A percentile compares a stretch with the other conserved stretches of the same genome.
Conservation (phyloP, 2,888 invertebrate species). For the Lomographa bimaculata region DNA sequence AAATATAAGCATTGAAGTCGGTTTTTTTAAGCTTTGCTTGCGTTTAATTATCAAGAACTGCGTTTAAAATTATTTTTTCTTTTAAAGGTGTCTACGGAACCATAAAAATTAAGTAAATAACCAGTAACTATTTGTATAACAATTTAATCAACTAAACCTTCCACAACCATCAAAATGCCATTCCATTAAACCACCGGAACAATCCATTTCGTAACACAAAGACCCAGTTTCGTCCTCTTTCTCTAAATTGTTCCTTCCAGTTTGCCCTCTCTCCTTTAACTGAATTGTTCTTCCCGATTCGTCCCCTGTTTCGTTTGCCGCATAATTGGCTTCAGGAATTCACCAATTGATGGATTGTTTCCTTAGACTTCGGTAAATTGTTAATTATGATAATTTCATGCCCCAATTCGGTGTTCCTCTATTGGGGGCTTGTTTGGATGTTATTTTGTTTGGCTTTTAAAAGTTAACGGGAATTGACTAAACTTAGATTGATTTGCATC, state of each 20-base stretch:
- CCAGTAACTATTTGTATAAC: constrained; percentile 2
- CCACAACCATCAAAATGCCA: constrained; percentile 29
- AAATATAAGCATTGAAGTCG: too few species aligned
- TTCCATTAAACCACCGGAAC: constrained; percentile 26
- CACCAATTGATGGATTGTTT: constrained; percentile 69
- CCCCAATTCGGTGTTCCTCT: constrained; percentile 25
- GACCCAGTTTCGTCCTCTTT: constrained; percentile 12
- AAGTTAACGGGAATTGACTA: too few species aligned
- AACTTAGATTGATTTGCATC: constrained; percentile 1
- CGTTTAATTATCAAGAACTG: too few species aligned
- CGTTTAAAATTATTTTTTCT: too few species aligned
- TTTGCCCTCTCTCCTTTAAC: constrained; percentile 27
- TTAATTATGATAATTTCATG: constrained; percentile 71
- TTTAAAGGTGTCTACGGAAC: too few species aligned
- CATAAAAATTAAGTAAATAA: too few species aligned
- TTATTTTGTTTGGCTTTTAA: constrained; percentile 29
- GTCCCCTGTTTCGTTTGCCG: constrained; percentile 38
- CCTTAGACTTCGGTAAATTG: constrained; percentile 63
- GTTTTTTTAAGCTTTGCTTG: too few species aligned
- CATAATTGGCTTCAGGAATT: constrained; percentile 64
- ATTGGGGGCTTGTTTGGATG: constrained; percentile 44
- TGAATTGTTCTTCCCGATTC: too few species aligned
- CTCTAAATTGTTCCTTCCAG: background rate
- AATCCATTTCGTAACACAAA: constrained; percentile 20
- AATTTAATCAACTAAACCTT: constrained; percentile 21